Evolutionary conservation across 2,797 vertebrate genomes (phyloP).

Genomic region (Dipus sagitta): DNA sequence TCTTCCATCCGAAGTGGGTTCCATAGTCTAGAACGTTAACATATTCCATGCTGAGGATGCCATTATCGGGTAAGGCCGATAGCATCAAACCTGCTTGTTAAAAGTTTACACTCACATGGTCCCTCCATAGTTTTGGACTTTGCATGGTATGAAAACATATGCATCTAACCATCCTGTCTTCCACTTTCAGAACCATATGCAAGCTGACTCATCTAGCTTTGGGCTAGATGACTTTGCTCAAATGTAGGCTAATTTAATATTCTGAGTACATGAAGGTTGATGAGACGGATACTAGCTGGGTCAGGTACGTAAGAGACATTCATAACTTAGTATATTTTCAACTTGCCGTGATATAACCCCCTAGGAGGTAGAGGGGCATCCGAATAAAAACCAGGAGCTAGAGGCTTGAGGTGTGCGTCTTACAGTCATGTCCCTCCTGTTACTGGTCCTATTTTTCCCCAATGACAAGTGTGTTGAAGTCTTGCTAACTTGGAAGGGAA

Average conservation of each 20-base stretch:
- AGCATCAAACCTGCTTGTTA: rapidly evolving
- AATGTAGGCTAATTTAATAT: neutral
- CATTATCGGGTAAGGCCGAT: rapidly evolving
- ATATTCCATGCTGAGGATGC: neutral
- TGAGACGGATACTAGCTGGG: too few species aligned
- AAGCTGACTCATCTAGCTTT: too few species aligned
- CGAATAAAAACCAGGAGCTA: rapidly evolving
- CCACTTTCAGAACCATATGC: neutral
- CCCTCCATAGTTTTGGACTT: neutral
- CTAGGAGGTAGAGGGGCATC: too few species aligned
- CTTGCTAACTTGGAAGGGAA: neutral
- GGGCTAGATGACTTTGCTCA: neutral
- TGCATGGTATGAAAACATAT: neutral
- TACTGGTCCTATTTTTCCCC: neutral
- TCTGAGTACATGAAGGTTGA: neutral
- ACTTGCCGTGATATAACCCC: neutral
- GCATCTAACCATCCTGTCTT: neutral
- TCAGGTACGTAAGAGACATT: neutral
- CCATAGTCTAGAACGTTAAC: constrained; percentile 87
- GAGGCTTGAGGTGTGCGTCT: neutral
- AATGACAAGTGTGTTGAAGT: neutral
- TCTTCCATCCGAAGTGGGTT: constrained; percentile 76
- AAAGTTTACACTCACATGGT: neutral
- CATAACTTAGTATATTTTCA: neutral
- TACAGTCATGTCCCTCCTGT: neutral